Evolutionary conservation across 2,888 invertebrate species (phyloP).

Genomic region (Bombylius discolor): DNA sequence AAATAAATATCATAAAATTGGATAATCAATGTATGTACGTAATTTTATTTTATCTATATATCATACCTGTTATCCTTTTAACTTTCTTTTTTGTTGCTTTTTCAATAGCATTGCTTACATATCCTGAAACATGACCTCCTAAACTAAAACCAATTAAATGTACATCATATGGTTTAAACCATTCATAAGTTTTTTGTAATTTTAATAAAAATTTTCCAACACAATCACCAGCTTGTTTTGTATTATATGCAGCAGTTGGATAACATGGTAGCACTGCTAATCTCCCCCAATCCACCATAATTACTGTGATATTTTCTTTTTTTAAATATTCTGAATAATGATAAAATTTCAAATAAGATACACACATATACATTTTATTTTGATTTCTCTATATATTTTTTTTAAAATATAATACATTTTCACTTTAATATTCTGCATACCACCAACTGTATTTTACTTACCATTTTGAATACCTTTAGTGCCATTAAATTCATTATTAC

Average conservation of each 20-base stretch:
- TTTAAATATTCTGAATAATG: conserved; percentile 29
- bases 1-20: background rate
- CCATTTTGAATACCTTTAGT: conserved; percentile 21
- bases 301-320: conserved; percentile 31
- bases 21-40: background rate
- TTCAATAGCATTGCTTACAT: conserved; percentile 29
- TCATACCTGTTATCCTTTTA: conserved; percentile 33
- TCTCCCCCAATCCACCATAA: conserved; percentile 44
- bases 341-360: background rate
- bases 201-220: conserved; percentile 37
- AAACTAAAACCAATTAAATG: conserved; percentile 47
- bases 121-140: conserved; percentile 42
- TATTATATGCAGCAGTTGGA: conserved; percentile 43
- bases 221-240: conserved; percentile 45
- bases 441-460: conserved; percentile 9
- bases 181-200: conserved; percentile 19
- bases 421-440: too few relatives aligned
- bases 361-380: background rate
- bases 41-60: background rate
- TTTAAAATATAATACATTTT: too few relatives aligned
- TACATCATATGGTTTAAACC: conserved; percentile 30
- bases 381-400: too few relatives aligned
- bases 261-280: conserved; percentile 43
- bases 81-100: conserved; percentile 24
- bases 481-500: conserved; percentile 28